Evolutionary conservation across 30 jellyfish, hydroid and myxozoan species (phyloP).

Genomic region (Pseudorhiza aurosa): DNA sequence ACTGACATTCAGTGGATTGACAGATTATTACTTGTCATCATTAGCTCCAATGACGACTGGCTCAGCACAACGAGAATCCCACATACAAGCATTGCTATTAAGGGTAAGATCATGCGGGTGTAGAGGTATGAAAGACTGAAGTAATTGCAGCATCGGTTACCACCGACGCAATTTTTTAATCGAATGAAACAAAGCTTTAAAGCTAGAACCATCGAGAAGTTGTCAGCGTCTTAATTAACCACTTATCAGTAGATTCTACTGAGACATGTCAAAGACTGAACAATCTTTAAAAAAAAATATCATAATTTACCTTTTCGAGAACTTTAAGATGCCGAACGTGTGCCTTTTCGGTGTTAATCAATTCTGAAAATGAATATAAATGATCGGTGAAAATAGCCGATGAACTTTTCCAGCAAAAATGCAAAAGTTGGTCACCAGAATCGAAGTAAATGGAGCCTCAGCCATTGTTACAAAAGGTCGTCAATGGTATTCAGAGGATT

Average conservation of each 20-base stretch:
- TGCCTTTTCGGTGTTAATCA: slow-evolving; percentile 90
- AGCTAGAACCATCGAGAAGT: too few relatives aligned
- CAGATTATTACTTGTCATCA: slow-evolving; percentile 20
- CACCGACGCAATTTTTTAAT: too few relatives aligned
- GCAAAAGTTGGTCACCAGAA: not conserved
- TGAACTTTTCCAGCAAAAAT: not conserved
- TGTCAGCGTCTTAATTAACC: too few relatives aligned
- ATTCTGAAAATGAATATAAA: slow-evolving; percentile 62
- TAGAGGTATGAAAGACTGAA: too few relatives aligned
- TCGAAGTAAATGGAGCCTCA: slow-evolving; percentile 25
- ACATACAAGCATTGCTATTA: too few relatives aligned
- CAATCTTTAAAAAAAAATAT: too few relatives aligned
- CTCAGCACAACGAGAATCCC: not conserved
- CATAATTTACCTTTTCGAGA: slow-evolving; percentile 68
- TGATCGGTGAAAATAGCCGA: too few relatives aligned
- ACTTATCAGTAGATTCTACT: too few relatives aligned
- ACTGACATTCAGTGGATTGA: slow-evolving; percentile 38
- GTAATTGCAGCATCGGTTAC: too few relatives aligned
- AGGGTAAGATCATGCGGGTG: too few relatives aligned
- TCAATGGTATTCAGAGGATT: slow-evolving; percentile 52
- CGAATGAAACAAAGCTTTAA: too few relatives aligned
- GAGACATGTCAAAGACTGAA: too few relatives aligned
- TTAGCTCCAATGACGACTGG: not conserved
- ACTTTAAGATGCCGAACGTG: slow-evolving; percentile 91
- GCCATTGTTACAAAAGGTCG: not conserved